Evolutionary conservation across 2,888 invertebrate species (phyloP), one percentile per base, ranked within the genome.

Genomic region (Zhengitettix transpicula): DNA sequence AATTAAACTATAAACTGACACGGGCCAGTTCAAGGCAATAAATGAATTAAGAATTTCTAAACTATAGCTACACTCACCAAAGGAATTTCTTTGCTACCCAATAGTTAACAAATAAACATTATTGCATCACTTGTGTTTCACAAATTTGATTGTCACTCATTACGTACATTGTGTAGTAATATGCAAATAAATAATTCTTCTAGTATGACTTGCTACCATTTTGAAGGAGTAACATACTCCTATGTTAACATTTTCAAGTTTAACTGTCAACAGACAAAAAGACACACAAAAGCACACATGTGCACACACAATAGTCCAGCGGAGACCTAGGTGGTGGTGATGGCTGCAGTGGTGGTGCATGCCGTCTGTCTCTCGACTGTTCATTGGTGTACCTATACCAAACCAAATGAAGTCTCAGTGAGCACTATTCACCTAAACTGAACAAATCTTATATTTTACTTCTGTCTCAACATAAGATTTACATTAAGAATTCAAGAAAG

Each of bases 151-250:
- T 63, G 63, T 63, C 63, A 55, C 54, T 60, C 60, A 61, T 62
- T 62, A 63, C 63, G 62, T 63, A 63, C 60, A 58, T 62, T 62
- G 60, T 63, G 56, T 61, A 63, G 55, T 60, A 51, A 28, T 28
- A 28, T 28, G 3, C 28, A 28, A 28, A 28, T 28, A 28, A 28
- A 28, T 28, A 28, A 28, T 28, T 28, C 28, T 28, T 28, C 28
- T 28, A 7, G 28, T 28, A 28, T 28, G 28, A 28, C 28, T 28
- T 28, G 28, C 28, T 28, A 28, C 28, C 28, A 28, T 2, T 28
- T 2, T 7, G 7, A 5, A 28, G 28, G 28, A 28, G 28, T 28
- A 28, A 28, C 28, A 28, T 28, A 28, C 28, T 28, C 28, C 2
- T 28, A 28, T 28, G 7, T 28, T 28, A 7, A 28, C n/a, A 28